A percentile compares a stretch with the other conserved stretches of the same genome.
phyloP scores from a whole-genome alignment of 1,140 invertebrate species.

The Eupristina koningsbergeri region DNA sequence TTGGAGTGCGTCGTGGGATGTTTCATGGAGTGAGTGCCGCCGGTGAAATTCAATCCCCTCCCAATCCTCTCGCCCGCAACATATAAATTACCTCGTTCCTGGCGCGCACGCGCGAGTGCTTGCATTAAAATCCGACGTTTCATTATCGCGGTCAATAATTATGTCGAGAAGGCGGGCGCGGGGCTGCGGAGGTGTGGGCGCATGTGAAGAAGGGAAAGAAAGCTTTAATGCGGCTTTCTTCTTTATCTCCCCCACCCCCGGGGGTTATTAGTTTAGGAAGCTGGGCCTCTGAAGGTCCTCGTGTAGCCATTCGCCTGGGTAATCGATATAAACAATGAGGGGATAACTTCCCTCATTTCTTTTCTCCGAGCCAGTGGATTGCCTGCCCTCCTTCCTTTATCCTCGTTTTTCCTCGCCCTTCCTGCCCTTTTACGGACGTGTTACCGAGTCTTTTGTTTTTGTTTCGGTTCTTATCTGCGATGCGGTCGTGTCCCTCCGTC shows the following conservation, averaged over 20 bases:
- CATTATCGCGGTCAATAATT: slow-evolving; percentile 63
- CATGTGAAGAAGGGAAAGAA: too few relatives aligned
- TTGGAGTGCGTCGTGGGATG: neutral
- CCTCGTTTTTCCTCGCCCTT: slow-evolving; percentile 38
- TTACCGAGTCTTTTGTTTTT: slow-evolving; percentile 46
- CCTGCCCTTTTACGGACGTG: slow-evolving; percentile 8
- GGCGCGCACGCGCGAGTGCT: slow-evolving; percentile 40
- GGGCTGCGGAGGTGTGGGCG: neutral
- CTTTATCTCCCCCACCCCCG: slow-evolving; percentile 50
- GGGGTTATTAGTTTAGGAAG: slow-evolving; percentile 70
- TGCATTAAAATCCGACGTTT: slow-evolving; percentile 59
- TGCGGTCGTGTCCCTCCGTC: neutral
- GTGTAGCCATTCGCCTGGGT: slow-evolving; percentile 56
- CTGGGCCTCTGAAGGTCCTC: slow-evolving; percentile 53
- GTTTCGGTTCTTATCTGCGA: slow-evolving; percentile 38
- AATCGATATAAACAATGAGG: slow-evolving; percentile 68
- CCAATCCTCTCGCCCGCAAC: neutral
- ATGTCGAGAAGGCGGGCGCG: slow-evolving; percentile 42
- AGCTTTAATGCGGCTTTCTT: slow-evolving; percentile 42
- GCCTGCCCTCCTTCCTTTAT: slow-evolving; percentile 49
- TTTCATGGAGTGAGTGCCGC: too few relatives aligned
- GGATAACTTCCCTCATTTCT: slow-evolving; percentile 57
- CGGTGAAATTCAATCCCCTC: neutral
- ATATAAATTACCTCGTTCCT: slow-evolving; percentile 41
- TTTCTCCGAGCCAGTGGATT: slow-evolving; percentile 56